A percentile compares a stretch with the other conserved stretches of the same genome.
Evolutionary conservation across 2,888 invertebrate species (phyloP).

Genomic region (Venustoraphidia nigricollis): DNA sequence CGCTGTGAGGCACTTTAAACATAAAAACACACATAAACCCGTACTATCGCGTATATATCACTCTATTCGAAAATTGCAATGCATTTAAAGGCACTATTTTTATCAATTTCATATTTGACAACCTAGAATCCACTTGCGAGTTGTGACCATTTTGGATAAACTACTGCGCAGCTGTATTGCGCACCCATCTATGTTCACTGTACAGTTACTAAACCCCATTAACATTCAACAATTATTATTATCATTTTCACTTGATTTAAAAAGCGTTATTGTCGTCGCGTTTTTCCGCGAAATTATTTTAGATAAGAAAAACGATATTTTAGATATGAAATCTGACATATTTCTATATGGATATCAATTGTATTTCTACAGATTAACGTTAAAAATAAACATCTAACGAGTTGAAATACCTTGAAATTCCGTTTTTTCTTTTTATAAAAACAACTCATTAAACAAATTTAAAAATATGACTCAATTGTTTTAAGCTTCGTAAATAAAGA

Average conservation of each 20-base stretch:
- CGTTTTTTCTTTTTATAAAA: too few species aligned
- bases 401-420: too few species aligned
- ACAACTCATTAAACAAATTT: too few species aligned
- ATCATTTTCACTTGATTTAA: neutral
- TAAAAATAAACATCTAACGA: too few species aligned
- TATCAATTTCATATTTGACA: conserved; percentile 1
- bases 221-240: neutral
- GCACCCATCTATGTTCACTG: neutral
- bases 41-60: neutral
- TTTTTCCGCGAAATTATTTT: too few species aligned
- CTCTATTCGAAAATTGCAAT: neutral
- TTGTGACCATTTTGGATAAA: conserved; percentile 4
- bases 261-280: neutral
- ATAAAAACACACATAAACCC: neutral
- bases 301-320: too few species aligned
- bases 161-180: conserved; percentile 1
- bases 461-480: too few species aligned
- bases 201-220: neutral
- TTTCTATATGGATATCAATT: too few species aligned
- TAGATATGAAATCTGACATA: too few species aligned
- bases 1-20: neutral
- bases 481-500: too few species aligned
- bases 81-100: conserved; percentile 1
- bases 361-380: too few species aligned
- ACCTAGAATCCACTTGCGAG: neutral